Conservation (phyloP, 2,113 vertebrate species). For the Silurus asotus region DNA sequence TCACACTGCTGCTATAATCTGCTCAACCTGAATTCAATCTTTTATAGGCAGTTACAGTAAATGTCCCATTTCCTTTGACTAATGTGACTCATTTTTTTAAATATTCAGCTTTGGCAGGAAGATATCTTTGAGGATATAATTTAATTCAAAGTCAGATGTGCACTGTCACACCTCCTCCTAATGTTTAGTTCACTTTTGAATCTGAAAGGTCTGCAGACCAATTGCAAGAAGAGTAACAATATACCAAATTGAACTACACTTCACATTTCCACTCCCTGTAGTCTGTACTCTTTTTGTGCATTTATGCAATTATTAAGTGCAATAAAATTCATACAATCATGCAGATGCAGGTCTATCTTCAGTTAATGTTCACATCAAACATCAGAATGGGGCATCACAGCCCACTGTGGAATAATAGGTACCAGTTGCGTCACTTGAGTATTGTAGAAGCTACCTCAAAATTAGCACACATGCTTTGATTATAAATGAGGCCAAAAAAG, state of each 20-base stretch:
- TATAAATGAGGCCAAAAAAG: neutral
- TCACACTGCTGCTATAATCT: slow-evolving; percentile 34
- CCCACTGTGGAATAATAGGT: neutral
- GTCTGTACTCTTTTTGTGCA: neutral
- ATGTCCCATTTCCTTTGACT: slow-evolving; percentile 26
- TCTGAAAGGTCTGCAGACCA: neutral
- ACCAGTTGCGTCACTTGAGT: neutral
- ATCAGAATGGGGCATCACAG: neutral
- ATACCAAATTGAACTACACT: neutral
- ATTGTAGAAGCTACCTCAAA: neutral
- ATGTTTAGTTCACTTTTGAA: slow-evolving; percentile 2
- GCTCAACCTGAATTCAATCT: slow-evolving; percentile 20
- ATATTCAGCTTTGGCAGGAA: slow-evolving; percentile 20
- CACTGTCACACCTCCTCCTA: neutral
- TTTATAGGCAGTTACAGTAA: slow-evolving; percentile 13
- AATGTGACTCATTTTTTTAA: slow-evolving; percentile 20
- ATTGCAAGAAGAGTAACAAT: neutral
- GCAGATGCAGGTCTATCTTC: neutral
- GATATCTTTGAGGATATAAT: slow-evolving; percentile 19
- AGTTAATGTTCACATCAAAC: neutral
- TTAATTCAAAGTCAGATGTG: slow-evolving; percentile 6
- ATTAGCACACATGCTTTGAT: neutral
- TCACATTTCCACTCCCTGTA: neutral
- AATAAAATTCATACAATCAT: neutral
- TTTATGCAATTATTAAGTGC: neutral